Conservation (phyloP, 2,888 invertebrate genomes). For the Lutraria lutraria region DNA sequence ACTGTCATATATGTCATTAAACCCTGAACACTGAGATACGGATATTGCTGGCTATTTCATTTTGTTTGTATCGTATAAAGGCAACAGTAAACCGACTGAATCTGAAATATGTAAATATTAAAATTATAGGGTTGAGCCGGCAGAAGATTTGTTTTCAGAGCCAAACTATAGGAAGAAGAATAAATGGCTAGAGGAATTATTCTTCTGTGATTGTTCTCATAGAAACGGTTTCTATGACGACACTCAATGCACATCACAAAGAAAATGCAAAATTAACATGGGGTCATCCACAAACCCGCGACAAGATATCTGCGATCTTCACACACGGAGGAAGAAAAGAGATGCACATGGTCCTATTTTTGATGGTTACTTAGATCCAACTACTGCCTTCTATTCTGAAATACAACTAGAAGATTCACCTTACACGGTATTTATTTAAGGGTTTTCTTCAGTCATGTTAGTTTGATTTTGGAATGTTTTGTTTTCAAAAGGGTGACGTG, state of each 20-base stretch:
- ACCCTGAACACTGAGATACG: no score
- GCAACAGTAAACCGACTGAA: background rate
- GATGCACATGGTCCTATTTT: background rate
- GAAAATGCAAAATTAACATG: background rate
- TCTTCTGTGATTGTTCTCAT: background rate
- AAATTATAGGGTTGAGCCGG: background rate
- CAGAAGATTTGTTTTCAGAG: background rate
- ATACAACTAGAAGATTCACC: background rate
- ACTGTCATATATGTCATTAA: no score
- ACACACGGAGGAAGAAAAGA: conserved; percentile 1
- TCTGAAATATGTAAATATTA: background rate
- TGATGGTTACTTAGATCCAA: background rate
- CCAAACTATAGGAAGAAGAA: background rate
- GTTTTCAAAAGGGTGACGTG: no score
- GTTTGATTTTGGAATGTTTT: background rate
- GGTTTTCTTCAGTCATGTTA: background rate
- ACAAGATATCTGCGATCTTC: background rate
- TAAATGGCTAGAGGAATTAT: background rate
- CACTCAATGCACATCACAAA: background rate
- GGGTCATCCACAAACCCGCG: background rate
- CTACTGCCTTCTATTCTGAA: background rate
- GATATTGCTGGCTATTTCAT: no score
- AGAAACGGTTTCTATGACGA: no score
- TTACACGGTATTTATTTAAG: background rate
- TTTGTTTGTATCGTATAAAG: no score